These are phyloP conservation scores for Orchesella flavescens DNA, from an alignment of 2,888 invertebrate genomes.

Conservation along the genomic window DNA sequence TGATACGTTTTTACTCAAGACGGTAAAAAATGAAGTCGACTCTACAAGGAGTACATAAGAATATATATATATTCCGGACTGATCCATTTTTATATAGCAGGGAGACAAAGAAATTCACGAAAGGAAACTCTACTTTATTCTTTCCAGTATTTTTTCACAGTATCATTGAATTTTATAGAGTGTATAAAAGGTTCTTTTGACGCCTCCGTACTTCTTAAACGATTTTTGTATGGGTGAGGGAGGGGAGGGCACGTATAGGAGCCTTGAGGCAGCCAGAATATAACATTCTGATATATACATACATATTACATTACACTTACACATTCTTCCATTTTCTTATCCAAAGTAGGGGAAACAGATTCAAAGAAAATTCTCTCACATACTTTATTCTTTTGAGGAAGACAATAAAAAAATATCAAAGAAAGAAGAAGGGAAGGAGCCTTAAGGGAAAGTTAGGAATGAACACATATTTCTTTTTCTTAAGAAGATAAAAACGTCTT, in stretches of 20 bases:
- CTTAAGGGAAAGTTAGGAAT: conserved; percentile 47
- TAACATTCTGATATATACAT: neutral
- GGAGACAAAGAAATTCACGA: conserved; percentile 33
- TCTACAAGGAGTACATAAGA: neutral
- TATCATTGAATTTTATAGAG: conserved; percentile 57
- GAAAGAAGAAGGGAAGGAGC: conserved; percentile 32
- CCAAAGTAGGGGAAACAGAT: neutral
- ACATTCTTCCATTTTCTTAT: neutral
- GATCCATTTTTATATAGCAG: neutral
- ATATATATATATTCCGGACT: no score
- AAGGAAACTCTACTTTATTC: conserved; percentile 19
- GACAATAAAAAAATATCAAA: conserved; percentile 16
- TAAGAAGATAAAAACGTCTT: conserved; percentile 53
- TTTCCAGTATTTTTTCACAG: conserved; percentile 30
- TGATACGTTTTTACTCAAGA: neutral
- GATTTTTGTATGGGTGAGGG: conserved; percentile 50
- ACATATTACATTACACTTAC: neutral
- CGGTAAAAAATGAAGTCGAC: neutral
- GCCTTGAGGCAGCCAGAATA: conserved; percentile 31
- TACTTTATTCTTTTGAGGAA: conserved; percentile 35
- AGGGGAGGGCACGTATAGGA: conserved; percentile 21
- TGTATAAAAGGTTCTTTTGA: conserved; percentile 58
- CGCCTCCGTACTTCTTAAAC: conserved; percentile 54
- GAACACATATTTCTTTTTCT: conserved; percentile 38
- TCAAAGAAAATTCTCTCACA: no score